A percentile compares a stretch with the other conserved stretches of the same genome.
Evolutionary conservation across 2,113 vertebrate species (phyloP).

Genomic region (Chamaetylas fuelleborni): DNA sequence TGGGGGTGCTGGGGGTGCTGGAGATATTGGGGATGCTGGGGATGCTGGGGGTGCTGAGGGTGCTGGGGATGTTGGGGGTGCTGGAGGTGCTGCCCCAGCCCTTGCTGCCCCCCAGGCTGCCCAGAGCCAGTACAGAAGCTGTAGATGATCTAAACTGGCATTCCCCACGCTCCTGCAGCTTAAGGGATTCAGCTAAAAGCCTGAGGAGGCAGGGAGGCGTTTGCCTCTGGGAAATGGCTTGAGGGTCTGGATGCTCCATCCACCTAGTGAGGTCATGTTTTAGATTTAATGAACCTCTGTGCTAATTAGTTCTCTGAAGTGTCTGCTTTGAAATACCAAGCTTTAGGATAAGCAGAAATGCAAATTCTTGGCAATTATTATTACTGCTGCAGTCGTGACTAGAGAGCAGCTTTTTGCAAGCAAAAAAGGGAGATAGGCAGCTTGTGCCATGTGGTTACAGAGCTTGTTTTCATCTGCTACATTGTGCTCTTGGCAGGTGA

Average conservation of each 20-base stretch:
- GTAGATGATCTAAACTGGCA: background rate
- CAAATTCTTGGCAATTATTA: background rate
- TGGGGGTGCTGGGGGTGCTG: no score
- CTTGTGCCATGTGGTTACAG: background rate
- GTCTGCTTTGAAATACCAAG: constrained; percentile 5
- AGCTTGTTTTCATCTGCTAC: background rate
- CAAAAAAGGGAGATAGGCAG: background rate
- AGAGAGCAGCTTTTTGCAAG: background rate
- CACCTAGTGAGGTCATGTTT: background rate
- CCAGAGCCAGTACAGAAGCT: background rate
- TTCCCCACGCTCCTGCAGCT: background rate
- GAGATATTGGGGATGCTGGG: no score
- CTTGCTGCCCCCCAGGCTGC: background rate
- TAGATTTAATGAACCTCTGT: constrained; percentile 13
- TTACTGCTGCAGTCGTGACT: background rate
- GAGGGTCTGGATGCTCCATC: background rate
- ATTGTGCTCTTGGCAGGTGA: background rate
- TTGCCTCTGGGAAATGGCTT: constrained; percentile 20
- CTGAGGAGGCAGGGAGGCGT: background rate
- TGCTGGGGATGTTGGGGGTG: no score
- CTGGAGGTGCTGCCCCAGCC: background rate
- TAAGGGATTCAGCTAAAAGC: background rate
- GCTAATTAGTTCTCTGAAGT: constrained; percentile 29
- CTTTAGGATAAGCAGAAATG: constrained; percentile 16
- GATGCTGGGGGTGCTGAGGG: no score